phyloP scores from a whole-genome alignment of 2,113 vertebrate species.

The Pachyramphus minor region DNA sequence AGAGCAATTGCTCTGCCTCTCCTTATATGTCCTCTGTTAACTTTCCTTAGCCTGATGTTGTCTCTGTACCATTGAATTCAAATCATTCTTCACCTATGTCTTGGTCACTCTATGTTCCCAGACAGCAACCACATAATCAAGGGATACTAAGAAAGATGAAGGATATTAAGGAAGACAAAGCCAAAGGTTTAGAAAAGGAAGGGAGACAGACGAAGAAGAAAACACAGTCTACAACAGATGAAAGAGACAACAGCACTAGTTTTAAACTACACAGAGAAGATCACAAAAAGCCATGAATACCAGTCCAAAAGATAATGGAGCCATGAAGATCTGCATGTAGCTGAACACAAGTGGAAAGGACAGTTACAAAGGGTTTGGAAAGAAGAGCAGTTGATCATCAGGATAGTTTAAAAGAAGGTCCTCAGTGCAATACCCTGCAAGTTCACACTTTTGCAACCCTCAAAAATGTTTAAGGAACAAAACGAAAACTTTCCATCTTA shows the following conservation, averaged over 20 bases:
- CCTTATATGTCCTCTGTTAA: accelerated
- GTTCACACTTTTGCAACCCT: not conserved
- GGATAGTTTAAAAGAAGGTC: not conserved
- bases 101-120: not conserved
- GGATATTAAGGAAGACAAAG: not conserved
- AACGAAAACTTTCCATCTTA: not conserved
- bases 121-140: not conserved
- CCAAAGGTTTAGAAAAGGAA: not conserved
- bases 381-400: not conserved
- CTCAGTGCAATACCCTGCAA: not conserved
- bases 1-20: not conserved
- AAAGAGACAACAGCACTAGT: not conserved
- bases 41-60: not conserved
- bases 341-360: not conserved
- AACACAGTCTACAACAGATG: not conserved
- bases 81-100: not conserved
- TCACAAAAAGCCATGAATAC: not conserved
- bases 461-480: not conserved
- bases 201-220: not conserved
- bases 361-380: not conserved
- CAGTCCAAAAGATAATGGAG: not conserved
- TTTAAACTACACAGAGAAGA: not conserved
- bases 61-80: not conserved
- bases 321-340: not conserved
- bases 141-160: not conserved